A percentile compares a stretch with the other conserved stretches of the same genome.
Conservation (phyloP, 2,113 vertebrate species). For the Mionectes macconnelli region DNA sequence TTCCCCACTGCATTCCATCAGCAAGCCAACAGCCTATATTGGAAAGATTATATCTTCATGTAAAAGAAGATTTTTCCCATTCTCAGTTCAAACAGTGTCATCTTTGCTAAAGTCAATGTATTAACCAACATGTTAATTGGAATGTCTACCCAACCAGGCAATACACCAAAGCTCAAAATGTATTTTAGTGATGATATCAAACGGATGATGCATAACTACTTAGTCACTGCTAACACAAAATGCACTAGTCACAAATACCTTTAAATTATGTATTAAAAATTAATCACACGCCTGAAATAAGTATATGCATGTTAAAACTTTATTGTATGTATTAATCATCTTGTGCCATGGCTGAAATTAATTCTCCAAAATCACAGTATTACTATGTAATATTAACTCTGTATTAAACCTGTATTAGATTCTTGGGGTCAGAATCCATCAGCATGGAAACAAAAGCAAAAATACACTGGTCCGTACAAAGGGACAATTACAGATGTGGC, state of each 20-base stretch:
- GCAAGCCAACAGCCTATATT: neutral
- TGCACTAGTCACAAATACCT: neutral
- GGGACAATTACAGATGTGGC: neutral
- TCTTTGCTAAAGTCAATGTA: neutral
- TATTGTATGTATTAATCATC: neutral
- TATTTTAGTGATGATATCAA: neutral
- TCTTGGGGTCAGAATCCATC: neutral
- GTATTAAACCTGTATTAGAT: neutral
- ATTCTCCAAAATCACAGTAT: neutral
- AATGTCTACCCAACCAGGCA: neutral
- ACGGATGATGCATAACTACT: neutral
- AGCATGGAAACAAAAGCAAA: neutral
- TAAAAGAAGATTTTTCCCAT: neutral
- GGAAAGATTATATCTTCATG: neutral
- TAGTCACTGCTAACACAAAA: neutral
- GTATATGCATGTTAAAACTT: neutral
- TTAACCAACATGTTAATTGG: neutral
- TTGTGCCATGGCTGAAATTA: neutral
- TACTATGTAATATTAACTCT: neutral
- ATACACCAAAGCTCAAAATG: neutral
- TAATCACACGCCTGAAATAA: neutral
- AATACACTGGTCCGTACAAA: neutral
- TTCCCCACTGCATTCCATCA: neutral
- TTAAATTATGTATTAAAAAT: neutral
- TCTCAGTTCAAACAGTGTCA: neutral